A percentile compares a stretch with the other conserved stretches of the same genome.
These are phyloP conservation scores for Sinocyclocheilus anshuiensis DNA, from an alignment of 2,113 vertebrate genomes.

Conservation along the genomic window DNA sequence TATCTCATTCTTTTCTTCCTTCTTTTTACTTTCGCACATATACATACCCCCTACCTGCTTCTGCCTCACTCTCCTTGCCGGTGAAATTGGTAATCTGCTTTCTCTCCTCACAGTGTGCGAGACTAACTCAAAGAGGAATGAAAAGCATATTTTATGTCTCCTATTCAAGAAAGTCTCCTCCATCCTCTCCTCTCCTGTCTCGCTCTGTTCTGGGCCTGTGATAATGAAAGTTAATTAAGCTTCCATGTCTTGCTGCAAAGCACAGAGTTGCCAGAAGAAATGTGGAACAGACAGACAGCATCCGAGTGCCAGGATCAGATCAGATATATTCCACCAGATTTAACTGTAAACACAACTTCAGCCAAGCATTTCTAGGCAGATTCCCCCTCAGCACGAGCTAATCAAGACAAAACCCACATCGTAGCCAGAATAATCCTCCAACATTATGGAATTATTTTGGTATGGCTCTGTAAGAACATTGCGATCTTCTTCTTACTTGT, in stretches of 20 bases:
- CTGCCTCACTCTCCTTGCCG: conserved; percentile 5
- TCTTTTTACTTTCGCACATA: conserved; percentile 38
- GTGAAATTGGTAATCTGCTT: conserved; percentile 35
- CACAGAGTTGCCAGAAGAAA: conserved; percentile 43
- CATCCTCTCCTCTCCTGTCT: conserved; percentile 31
- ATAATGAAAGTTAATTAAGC: conserved; percentile 73
- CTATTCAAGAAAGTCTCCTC: conserved; percentile 36
- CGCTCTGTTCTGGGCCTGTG: conserved; percentile 57
- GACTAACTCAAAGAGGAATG: conserved; percentile 26
- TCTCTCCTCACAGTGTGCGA: conserved; percentile 5
- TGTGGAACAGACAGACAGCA: conserved; percentile 38
- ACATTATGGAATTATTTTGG: conserved; percentile 32
- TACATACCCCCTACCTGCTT: conserved; percentile 9
- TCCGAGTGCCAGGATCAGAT: conserved; percentile 37
- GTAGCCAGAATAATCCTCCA: background rate
- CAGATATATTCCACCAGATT: conserved; percentile 44
- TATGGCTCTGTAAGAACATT: conserved; percentile 10
- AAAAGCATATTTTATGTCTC: conserved; percentile 42
- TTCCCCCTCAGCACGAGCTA: conserved; percentile 22
- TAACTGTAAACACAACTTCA: conserved; percentile 39
- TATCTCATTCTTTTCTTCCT: conserved; percentile 7
- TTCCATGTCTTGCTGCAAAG: conserved; percentile 59
- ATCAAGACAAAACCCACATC: conserved; percentile 45
- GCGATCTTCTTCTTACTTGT: background rate
- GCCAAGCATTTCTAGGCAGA: conserved; percentile 35